Percentiles rank a stretch among this genome's conserved stretches.
Evolutionary conservation across 1,140 invertebrate species (phyloP).

Genomic region (Lasaia peninsularis): DNA sequence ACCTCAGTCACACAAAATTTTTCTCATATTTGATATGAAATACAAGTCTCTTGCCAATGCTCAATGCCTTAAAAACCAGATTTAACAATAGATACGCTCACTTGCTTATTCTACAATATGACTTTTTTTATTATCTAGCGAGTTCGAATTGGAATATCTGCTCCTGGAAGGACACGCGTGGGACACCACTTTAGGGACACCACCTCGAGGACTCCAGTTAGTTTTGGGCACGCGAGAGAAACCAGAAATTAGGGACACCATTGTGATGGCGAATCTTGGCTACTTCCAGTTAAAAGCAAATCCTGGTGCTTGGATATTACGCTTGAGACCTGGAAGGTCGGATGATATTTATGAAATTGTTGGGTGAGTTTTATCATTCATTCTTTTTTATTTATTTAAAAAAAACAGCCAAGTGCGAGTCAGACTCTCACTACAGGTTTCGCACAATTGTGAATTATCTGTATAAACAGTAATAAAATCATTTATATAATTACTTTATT

Average conservation of each 20-base stretch:
- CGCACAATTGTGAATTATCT: no score
- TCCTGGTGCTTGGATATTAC: constrained; percentile 95
- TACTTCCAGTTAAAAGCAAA: constrained; percentile 99
- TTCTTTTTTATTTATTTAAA: neutral
- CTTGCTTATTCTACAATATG: neutral
- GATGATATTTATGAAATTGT: constrained; percentile 95
- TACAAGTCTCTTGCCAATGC: no score
- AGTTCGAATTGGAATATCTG: constrained; percentile 95
- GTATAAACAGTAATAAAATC: neutral
- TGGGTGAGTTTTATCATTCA: constrained; percentile 69
- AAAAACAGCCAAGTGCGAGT: no score
- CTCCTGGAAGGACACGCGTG: constrained; percentile 98
- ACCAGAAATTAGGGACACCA: constrained; percentile 93
- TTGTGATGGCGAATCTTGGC: constrained; percentile 99
- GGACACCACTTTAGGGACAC: constrained; percentile 93
- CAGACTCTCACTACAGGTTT: no score
- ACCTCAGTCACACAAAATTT: no score
- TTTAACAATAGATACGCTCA: no score
- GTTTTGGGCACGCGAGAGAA: constrained; percentile 91
- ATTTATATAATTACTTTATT: no score
- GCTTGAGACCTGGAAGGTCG: constrained; percentile 93
- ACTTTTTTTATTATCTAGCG: constrained; percentile 78
- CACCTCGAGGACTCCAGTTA: constrained; percentile 97
- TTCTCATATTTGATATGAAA: no score
- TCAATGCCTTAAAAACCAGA: no score